Conservation (phyloP, 2,113 vertebrate genomes). For the Globicephala melas region DNA sequence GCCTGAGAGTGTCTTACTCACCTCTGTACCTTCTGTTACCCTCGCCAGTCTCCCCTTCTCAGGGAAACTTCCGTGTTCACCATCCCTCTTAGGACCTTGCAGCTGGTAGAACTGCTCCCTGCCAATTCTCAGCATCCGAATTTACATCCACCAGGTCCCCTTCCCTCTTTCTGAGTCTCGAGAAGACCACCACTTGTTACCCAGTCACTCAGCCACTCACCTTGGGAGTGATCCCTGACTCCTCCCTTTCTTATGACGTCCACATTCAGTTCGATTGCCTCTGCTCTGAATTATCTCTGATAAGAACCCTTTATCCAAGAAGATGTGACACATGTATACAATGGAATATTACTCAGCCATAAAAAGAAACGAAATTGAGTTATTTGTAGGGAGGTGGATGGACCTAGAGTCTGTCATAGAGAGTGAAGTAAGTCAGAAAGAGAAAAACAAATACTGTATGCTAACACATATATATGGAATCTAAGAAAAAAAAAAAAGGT, state of each 20-base stretch:
- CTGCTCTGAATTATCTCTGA: background rate
- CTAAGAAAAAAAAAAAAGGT: too few relatives aligned
- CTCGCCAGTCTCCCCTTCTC: background rate
- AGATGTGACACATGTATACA: too few relatives aligned
- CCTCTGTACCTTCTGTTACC: background rate
- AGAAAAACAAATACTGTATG: too few relatives aligned
- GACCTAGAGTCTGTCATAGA: too few relatives aligned
- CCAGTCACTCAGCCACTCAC: background rate
- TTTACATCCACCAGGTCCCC: background rate
- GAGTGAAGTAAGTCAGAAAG: too few relatives aligned
- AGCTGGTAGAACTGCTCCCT: background rate
- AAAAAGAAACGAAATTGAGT: too few relatives aligned
- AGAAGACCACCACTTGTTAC: background rate
- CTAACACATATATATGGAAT: too few relatives aligned
- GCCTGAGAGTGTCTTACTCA: background rate
- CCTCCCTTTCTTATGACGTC: background rate
- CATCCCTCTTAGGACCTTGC: background rate
- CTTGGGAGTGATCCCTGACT: background rate
- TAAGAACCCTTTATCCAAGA: background rate
- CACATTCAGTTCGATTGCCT: background rate
- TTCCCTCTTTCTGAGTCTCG: background rate
- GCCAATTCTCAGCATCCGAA: background rate
- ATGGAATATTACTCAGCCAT: too few relatives aligned
- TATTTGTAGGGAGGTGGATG: too few relatives aligned
- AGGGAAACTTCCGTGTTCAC: background rate